Evolutionary conservation across 2,888 invertebrate genomes (phyloP), one percentile per base, ranked within the genome.

Genomic region (Pristionchus japonicus): DNA sequence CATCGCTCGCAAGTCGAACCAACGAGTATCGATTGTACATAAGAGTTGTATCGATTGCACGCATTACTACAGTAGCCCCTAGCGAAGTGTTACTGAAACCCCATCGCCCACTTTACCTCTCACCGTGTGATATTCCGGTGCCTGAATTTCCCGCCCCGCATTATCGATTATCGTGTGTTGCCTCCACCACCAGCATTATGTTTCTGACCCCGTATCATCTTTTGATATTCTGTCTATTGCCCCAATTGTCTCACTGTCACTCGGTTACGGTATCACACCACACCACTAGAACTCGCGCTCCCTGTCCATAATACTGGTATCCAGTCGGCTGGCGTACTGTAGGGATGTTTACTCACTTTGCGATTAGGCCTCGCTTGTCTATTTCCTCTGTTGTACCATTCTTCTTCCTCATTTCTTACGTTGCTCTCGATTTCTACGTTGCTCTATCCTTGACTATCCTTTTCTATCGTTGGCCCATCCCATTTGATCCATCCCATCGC

Each of bases 201-300:
- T 70, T n/a, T n/a, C n/a, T 70, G 70, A 70, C 37, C 43, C 77
- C n/a, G 6, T 2, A 17, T 43, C 52, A 57, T n/a, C 57, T 57
- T 57, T 57, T 57, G 57, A 57, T 57, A 57, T 57, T 57, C 57
- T 57, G 57, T 64, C 64, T 11, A 31, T 64, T 64, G 20, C 43
- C 43, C 43, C 43, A 43, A 6, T 70, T 23, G 20, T 17, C 27
- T 11, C 49, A 43, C 70, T 27, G 15, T 70, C 80, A 31, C 82
- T 83, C 52, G 82, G 52, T 83, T 52, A 83, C 49, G 82, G 82
- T 83, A 83, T 49, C 82, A 27, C 49, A 49, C 82, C 82, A 47
- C n/a, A 74, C 27, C 43, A 27, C 40, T 27, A 31, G 67, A 34
- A 67, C 67, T 67, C 67, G 34, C 40, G 15, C 43, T 77, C 77